Evolutionary conservation across 2,797 vertebrate species (phyloP).

Genomic region (Halcyon badia): DNA sequence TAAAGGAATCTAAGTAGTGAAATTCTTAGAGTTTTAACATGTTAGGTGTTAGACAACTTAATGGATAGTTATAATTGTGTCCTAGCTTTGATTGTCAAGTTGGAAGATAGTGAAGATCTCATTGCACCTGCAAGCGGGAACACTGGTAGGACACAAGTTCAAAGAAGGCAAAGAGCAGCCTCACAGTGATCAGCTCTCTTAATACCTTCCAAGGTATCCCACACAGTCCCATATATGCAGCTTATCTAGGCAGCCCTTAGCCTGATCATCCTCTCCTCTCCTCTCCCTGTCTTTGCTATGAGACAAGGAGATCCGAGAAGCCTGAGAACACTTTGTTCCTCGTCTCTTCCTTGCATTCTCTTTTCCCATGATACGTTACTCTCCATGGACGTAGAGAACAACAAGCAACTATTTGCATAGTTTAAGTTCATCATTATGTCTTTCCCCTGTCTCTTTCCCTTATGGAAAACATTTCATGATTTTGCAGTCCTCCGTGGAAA

Average conservation of each 20-base stretch:
- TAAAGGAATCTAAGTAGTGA: neutral
- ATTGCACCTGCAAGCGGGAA: neutral
- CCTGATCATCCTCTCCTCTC: neutral
- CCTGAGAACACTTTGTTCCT: neutral
- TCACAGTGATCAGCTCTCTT: neutral
- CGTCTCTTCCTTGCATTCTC: neutral
- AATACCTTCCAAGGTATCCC: neutral
- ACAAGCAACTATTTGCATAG: neutral
- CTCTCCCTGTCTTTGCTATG: neutral
- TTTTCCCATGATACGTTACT: neutral
- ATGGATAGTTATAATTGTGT: neutral
- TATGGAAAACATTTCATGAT: neutral
- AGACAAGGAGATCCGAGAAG: neutral
- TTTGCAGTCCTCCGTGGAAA: neutral
- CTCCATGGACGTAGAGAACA: neutral
- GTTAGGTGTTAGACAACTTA: constrained; percentile 26
- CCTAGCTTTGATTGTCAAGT: neutral
- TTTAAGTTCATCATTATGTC: neutral
- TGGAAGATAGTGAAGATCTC: neutral
- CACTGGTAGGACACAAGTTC: rapidly evolving
- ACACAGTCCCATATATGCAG: neutral
- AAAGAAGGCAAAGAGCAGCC: neutral
- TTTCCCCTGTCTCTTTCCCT: neutral
- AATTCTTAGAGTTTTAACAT: constrained; percentile 15
- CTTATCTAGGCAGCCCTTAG: neutral